phyloP scores from a whole-genome alignment of 53 echinoderm and acorn worm species.

The Apostichopus leukothele region DNA sequence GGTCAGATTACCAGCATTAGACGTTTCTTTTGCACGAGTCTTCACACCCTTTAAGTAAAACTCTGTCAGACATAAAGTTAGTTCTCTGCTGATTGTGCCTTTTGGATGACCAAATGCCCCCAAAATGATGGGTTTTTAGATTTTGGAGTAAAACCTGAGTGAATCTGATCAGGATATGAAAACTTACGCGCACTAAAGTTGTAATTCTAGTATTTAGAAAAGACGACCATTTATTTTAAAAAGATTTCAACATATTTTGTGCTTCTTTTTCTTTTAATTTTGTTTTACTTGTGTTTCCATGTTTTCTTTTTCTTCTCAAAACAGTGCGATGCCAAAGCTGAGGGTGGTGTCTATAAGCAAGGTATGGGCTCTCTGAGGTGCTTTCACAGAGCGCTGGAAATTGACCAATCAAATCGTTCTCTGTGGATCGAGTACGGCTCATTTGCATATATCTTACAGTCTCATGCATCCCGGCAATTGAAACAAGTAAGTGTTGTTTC shows the following conservation, averaged over 20 bases:
- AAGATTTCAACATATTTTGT: no score
- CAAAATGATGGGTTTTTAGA: background rate
- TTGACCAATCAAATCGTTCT: constrained; percentile 73
- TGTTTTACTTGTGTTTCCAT: no score
- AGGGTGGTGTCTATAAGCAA: constrained; percentile 85
- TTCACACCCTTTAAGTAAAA: background rate
- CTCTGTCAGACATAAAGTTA: no score
- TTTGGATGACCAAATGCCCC: background rate
- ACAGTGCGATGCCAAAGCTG: constrained; percentile 91
- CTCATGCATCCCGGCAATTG: constrained; percentile 92
- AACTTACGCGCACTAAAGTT: no score
- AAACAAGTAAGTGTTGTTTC: constrained; percentile 69
- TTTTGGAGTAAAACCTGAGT: no score
- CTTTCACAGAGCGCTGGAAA: constrained; percentile 89
- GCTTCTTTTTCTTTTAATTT: no score
- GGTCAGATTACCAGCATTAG: no score
- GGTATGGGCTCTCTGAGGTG: constrained; percentile 73
- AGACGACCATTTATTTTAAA: no score
- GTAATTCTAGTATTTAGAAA: no score
- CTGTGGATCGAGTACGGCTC: constrained; percentile 98
- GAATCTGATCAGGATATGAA: no score
- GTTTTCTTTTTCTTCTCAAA: background rate
- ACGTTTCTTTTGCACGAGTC: no score
- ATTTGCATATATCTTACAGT: constrained; percentile 87
- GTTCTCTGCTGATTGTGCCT: background rate